Conservation (phyloP, 2,888 invertebrate genomes). For the Anaspis maculata region DNA sequence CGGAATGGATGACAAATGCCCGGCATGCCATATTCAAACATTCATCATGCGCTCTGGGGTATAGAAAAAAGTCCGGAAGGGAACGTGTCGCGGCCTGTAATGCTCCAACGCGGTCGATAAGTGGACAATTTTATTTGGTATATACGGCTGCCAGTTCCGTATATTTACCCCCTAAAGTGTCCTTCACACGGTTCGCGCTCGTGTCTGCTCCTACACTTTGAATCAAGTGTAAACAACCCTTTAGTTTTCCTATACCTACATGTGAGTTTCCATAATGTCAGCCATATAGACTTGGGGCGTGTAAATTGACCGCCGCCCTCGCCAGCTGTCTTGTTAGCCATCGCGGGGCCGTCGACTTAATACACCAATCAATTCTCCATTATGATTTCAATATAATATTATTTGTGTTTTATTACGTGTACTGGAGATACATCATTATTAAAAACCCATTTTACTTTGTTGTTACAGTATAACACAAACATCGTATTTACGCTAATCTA, state of each 20-base stretch:
- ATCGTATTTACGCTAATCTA: conserved; percentile 12
- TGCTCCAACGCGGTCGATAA: conserved; percentile 35
- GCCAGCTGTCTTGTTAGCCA: conserved; percentile 30
- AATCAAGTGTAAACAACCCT: too few species aligned
- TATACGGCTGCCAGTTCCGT: too few species aligned
- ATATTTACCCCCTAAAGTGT: too few species aligned
- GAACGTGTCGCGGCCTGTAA: conserved; percentile 30
- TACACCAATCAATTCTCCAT: conserved; percentile 37
- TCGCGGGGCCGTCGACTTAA: conserved; percentile 16
- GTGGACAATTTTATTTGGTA: conserved; percentile 27
- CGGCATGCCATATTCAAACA: conserved; percentile 22
- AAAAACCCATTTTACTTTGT: conserved; percentile 36
- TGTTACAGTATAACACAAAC: conserved; percentile 7
- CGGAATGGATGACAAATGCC: conserved; percentile 28
- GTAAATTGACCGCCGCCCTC: conserved; percentile 14
- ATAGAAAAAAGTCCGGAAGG: conserved; percentile 32
- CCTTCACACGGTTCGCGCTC: too few species aligned
- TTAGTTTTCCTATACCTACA: too few species aligned
- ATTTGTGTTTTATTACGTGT: conserved; percentile 28
- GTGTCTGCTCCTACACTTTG: too few species aligned
- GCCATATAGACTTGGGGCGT: too few species aligned
- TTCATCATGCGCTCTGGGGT: conserved; percentile 20
- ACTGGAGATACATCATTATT: conserved; percentile 34
- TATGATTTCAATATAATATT: conserved; percentile 27
- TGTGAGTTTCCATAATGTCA: too few species aligned